Evolutionary conservation across 1,140 invertebrate genomes (phyloP).

Genomic region (Apis mellifera): Amel_HAv3.1 CM009932.2:10416501-10417000

Average conservation of each 20-base stretch:
- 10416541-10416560: constrained; percentile 97
- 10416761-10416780: constrained; percentile 96
- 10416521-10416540: constrained; percentile 99
- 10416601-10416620: constrained; percentile 99
- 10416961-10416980: constrained; percentile 91
- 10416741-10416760: constrained; percentile 97
- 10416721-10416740: constrained; percentile 92
- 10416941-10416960: constrained; percentile 98
- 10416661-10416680: constrained; percentile 97
- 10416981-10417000: constrained; percentile 80
- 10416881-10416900: constrained; percentile 99
- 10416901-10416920: constrained; percentile 93
- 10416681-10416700: constrained; percentile 92
- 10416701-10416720: constrained; percentile 98
- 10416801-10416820: constrained; percentile 96
- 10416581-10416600: constrained; percentile 99
- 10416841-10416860: constrained; percentile 94
- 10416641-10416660: constrained; percentile 97
- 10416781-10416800: constrained; percentile 96
- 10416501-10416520: constrained; percentile 98
- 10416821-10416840: constrained; percentile 96
- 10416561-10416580: constrained; percentile 98
- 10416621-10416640: constrained; percentile 98
- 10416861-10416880: constrained; percentile 88
- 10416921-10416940: constrained; percentile 87